Base-by-base conservation (phyloP, 2,797 vertebrate species). In the Etheostoma perlongum region DNA sequence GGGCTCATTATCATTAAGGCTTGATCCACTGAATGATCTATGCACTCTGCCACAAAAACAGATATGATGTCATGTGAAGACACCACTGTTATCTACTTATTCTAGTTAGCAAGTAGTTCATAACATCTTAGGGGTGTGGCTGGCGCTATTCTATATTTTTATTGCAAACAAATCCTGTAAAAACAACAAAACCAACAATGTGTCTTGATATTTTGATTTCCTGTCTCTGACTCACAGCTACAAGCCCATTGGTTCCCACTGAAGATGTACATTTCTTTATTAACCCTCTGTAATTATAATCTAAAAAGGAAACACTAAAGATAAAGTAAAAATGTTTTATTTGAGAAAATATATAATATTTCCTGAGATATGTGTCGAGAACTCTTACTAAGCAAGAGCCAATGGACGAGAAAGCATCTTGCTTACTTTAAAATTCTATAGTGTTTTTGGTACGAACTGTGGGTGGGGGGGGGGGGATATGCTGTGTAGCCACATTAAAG, bases 11-110 rank as follows among this genome's bases (percentile, higher is more conserved):
- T 4, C 63, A 13, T 63, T 48, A n/a, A 46, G 9, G 42, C 77
- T 72, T 69, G 60, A 62, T 89, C 86, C 83, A 81, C 82, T 86
- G 82, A 89, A 87, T 80, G 72, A 92, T 91, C 90, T 92, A 91
- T 92, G 91, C 90, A 91, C 86, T 90, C 82, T 78, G 80, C 86
- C 88, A 89, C 83, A 78, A 82, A 86, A 87, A 83, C 76, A 85
- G 72, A 88, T 82, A 86, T 92, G 91, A 92, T 90, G 90, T 92
- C 90, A 71, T 76, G 82, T 85, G 87, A 78, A 74, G 59, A 87
- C 75, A 78, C 73, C 74, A 71, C 82, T 79, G 73, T 89, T 84
- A 63, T 67, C 25, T 80, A 72, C 76, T 82, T 79, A 74, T 79
- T 82, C 72, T 83, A 62, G 76, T 75, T 68, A 36, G 70, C 78